Evolutionary conservation across 2,113 vertebrate species (phyloP).

Genomic region (Ondatra zibethicus): DNA sequence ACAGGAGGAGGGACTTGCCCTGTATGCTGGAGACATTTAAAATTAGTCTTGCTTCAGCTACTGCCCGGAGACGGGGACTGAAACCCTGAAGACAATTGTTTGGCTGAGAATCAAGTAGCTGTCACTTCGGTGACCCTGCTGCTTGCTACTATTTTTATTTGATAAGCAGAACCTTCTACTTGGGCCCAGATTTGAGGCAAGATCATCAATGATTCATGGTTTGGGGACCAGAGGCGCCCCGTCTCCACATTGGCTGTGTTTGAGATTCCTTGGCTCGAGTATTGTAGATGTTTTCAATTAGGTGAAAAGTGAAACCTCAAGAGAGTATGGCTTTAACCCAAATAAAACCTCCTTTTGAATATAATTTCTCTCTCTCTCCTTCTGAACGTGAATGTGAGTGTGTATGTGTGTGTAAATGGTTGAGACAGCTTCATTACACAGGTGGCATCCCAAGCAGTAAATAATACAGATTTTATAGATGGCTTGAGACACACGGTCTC

Average conservation of each 20-base stretch:
- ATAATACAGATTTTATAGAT: conserved; percentile 81
- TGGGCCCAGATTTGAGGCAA: conserved; percentile 55
- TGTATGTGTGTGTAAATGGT: conserved; percentile 59
- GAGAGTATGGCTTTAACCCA: conserved; percentile 79
- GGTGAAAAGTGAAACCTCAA: conserved; percentile 77
- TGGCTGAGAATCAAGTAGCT: conserved; percentile 70
- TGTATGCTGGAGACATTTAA: conserved; percentile 13
- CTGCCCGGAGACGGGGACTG: conserved; percentile 41
- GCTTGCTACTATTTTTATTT: conserved; percentile 78
- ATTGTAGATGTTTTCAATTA: conserved; percentile 82
- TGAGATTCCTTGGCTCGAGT: conserved; percentile 55
- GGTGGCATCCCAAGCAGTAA: conserved; percentile 78
- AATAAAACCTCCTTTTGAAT: conserved; percentile 76
- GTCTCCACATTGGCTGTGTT: conserved; percentile 47
- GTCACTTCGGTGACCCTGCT: conserved; percentile 55
- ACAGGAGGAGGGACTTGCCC: background rate
- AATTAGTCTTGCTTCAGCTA: conserved; percentile 39
- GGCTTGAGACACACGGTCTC: conserved; percentile 80
- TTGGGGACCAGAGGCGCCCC: conserved; percentile 23
- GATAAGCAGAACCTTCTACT: conserved; percentile 70
- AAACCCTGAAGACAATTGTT: conserved; percentile 67
- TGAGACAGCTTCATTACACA: conserved; percentile 83
- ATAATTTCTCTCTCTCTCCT: conserved; percentile 37
- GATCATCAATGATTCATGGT: conserved; percentile 60
- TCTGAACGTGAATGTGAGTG: background rate